These are phyloP conservation scores for Callipepla californica DNA, from an alignment of 2,113 vertebrate genomes.

Conservation along the genomic window DNA sequence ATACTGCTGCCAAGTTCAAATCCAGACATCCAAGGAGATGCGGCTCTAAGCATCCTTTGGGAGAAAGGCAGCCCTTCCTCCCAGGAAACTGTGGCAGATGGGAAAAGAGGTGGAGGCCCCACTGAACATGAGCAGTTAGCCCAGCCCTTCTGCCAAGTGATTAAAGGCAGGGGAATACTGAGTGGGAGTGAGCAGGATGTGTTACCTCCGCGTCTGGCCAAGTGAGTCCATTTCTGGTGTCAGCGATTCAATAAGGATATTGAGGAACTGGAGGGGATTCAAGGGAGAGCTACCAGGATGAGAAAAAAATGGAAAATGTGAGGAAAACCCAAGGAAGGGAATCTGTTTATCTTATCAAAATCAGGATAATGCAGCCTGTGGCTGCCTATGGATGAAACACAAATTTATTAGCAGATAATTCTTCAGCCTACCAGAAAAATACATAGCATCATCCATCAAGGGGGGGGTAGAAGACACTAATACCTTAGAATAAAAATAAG, in stretches of 20 bases:
- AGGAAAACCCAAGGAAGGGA: background rate
- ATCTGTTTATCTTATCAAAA: slow-evolving; percentile 32
- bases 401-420: background rate
- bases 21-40: background rate
- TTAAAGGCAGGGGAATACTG: slow-evolving; percentile 42
- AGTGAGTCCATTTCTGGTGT: background rate
- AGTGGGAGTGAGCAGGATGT: slow-evolving; percentile 37
- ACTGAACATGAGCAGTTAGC: background rate
- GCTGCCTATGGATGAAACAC: background rate
- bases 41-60: background rate
- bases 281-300: background rate
- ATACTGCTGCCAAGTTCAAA: background rate
- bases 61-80: slow-evolving; percentile 17
- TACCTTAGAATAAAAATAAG: background rate
- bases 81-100: background rate
- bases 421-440: background rate
- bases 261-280: background rate
- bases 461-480: background rate
- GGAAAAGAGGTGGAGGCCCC: slow-evolving; percentile 3
- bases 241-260: slow-evolving; percentile 4
- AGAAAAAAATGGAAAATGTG: background rate
- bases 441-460: background rate
- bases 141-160: slow-evolving; percentile 20
- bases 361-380: background rate
- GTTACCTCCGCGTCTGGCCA: slow-evolving; percentile 4